Conservation (phyloP, 2,797 vertebrate genomes). For the Prionace glauca region DNA sequence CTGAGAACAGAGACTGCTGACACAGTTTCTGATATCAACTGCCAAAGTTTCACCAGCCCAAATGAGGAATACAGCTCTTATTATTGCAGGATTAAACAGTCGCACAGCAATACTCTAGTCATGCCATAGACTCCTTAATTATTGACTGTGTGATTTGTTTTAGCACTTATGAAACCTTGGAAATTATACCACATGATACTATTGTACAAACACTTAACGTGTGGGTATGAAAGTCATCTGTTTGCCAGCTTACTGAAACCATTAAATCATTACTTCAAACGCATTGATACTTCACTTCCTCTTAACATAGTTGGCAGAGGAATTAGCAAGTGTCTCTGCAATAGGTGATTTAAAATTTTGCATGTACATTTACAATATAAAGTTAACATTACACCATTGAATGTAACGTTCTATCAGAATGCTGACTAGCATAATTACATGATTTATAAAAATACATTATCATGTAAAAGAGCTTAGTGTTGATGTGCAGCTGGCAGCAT, state of each 20-base stretch:
- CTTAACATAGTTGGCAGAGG: background rate
- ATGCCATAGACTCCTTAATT: background rate
- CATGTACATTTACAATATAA: background rate
- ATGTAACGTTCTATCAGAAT: background rate
- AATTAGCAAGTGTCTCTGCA: background rate
- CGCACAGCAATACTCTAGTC: background rate
- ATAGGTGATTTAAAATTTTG: background rate
- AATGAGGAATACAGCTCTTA: constrained; percentile 15
- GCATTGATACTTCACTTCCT: background rate
- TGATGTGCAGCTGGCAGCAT: background rate
- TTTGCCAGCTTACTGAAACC: background rate
- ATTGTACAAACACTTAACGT: background rate
- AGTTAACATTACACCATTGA: background rate
- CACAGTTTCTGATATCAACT: constrained; percentile 39
- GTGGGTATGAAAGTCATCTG: background rate
- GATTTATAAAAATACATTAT: background rate
- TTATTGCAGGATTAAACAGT: constrained; percentile 1
- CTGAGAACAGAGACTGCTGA: constrained; percentile 38
- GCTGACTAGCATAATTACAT: background rate
- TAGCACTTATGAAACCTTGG: background rate
- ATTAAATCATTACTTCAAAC: background rate
- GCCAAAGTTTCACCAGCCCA: constrained; percentile 39
- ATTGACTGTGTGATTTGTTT: background rate
- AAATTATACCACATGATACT: background rate
- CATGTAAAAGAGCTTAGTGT: background rate